phyloP scores from a whole-genome alignment of 1,140 invertebrate genomes.

The Mya arenaria region DNA sequence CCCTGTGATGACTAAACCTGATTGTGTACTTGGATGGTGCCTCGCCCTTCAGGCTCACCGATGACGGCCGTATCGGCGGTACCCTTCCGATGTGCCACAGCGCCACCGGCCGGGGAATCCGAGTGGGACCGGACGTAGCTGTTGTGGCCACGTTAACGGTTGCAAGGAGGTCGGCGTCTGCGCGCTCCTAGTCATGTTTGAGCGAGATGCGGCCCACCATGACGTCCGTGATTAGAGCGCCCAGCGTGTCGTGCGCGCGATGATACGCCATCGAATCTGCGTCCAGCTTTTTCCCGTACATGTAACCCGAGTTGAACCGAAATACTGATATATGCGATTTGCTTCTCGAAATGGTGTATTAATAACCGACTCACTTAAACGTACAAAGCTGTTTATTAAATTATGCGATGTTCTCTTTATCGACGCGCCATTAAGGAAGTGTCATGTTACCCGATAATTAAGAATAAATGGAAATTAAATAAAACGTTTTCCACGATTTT shows the following conservation, averaged over 20 bases:
- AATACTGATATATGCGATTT: background rate
- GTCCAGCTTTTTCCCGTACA: conserved; percentile 46
- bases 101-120: background rate
- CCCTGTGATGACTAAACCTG: background rate
- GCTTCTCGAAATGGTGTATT: background rate
- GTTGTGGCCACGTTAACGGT: background rate
- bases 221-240: conserved; percentile 10
- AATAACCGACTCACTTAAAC: no score
- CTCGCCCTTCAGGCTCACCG: background rate
- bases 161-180: background rate
- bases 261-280: conserved; percentile 21
- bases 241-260: background rate
- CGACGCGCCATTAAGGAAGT: no score
- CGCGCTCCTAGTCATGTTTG: conserved; percentile 1
- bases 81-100: background rate
- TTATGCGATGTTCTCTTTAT: no score
- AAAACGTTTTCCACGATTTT: no score
- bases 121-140: background rate
- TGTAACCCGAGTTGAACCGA: background rate
- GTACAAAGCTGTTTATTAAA: no score
- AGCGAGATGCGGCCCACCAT: background rate
- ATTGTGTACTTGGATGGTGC: background rate
- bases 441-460: no score
- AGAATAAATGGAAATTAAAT: no score
- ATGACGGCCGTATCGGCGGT: background rate